Evolutionary conservation across 2,113 vertebrate genomes (phyloP), one percentile per base, ranked within the genome.

Genomic region (Pavo muticus): DNA sequence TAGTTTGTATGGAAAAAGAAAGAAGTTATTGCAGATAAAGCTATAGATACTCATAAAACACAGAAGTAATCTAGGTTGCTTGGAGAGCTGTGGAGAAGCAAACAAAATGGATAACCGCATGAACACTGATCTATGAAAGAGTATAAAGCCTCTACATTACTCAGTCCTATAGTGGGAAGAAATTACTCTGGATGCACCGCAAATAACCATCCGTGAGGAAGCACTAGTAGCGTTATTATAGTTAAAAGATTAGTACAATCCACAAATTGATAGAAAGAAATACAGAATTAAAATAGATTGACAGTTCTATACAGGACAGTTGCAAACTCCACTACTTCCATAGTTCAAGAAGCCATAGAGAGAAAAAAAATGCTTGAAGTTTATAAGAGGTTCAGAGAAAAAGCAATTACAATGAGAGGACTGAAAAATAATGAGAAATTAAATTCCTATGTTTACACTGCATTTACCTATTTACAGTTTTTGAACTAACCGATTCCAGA

Each of bases 41-140:
- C 80, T 87, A 40, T 18, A 93, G 10, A 8, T 60, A n/a, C 19
- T 30, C 1, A 2, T 40, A 45, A 76, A 70, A 78, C 12, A 87
- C 24, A 64, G 21, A 77, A 57, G 10, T 5, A 4, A 88, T 37
- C 45, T 88, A 48, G n/a, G 40, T 45, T 45, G 21, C 16, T 74
- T 59, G 24, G 20, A 73, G 5, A 1, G 19, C 47, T 0, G 0
- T n/a, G 35, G 10, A 56, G 37, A 77, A 71, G 50, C 17, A 77
- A 71, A 67, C 19, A 61, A 12, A 30, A 16, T 0, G 3, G 44
- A 39, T 45, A 78, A 14, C 5, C 67, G 67, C 11, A 42, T 17
- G 30, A 65, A 54, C n/a, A 86, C 6, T 71, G 48, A 47, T 7
- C 4, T 80, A 9, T 3, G 1, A 60, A 7, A 67, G 71, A 47